Base-by-base conservation (phyloP, 2,797 vertebrate genomes). In the Peromyscus nudipes region DNA sequence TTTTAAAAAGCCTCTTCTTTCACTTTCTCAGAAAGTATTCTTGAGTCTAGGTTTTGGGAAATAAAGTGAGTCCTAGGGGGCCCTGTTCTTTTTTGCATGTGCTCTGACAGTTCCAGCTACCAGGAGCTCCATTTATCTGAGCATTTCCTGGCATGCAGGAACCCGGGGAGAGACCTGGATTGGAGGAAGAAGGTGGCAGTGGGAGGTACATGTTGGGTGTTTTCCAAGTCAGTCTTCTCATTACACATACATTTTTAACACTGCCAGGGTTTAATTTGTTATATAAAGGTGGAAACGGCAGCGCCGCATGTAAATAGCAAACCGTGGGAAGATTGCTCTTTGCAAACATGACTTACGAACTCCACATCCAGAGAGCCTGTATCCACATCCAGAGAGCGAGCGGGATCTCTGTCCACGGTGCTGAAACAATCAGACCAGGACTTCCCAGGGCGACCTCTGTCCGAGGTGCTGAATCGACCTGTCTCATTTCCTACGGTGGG, bases 171-270 rank as follows among this genome's bases (percentile, higher is more conserved):
- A 90, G 27, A 80, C 80, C 76, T 88, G 81, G 49, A 31, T 43
- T 52, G 57, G 46, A 92, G 76, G 75, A 34, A 94, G 73, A 46
- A 64, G 55, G 76, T 23, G 31, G 69, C 62, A 31, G 40, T 25
- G 55, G 64, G 52, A 95, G 73, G 34, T 79, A 92, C 95, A 79
- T 67, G 73, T 31, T 95, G 92, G 60, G 65, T 96, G 95, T 96
- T 97, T 97, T 97, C 96, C 89, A 40, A 96, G 90, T 75, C 83
- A 79, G 84, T 97, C 97, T 98, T 98, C 94, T 98, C 96, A 94
- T 96, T 97, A 97, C 95, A 94, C 95, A 97, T 97, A 86, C 96
- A 96, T 98, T 97, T 98, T 98, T 97, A 98, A 98, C 90, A 92
- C 95, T 83, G 96, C 76, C 94, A 94, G 96, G 97, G 97, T 97